phyloP scores from a whole-genome alignment of 2,888 invertebrate species.

The Drosophila cyrtoloma region DNA sequence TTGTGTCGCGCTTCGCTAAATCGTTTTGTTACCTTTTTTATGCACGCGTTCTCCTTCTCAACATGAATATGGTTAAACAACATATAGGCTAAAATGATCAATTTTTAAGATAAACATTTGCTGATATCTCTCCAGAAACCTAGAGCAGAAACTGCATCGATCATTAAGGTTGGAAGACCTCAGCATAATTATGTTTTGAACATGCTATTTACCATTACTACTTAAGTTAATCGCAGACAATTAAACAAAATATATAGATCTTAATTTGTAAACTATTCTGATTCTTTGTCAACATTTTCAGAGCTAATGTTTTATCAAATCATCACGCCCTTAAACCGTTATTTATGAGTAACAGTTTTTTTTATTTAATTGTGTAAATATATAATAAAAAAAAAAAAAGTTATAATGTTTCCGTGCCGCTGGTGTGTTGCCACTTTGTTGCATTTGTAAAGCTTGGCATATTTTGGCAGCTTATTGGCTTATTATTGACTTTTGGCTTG shows the following conservation, averaged over 20 bases:
- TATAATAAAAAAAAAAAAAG: neutral
- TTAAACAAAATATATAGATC: neutral
- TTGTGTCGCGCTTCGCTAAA: conserved; percentile 41
- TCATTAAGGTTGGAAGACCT: neutral
- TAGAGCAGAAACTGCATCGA: neutral
- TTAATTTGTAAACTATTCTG: neutral
- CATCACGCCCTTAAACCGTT: neutral
- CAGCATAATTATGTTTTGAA: neutral
- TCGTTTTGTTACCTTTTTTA: conserved; percentile 15
- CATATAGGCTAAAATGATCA: conserved; percentile 20
- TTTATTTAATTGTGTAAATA: neutral
- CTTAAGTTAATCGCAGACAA: neutral
- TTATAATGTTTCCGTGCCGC: neutral
- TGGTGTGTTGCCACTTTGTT: neutral
- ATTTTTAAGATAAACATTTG: neutral
- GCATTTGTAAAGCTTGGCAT: neutral
- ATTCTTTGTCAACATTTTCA: neutral
- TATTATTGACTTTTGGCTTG: conserved; percentile 18
- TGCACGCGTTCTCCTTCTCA: conserved; percentile 37
- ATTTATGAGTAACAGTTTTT: neutral
- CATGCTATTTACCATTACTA: neutral
- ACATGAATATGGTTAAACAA: conserved; percentile 3
- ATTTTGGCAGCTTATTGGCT: neutral
- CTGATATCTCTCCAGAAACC: neutral
- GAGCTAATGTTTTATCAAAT: neutral